phyloP scores from a whole-genome alignment of 92 coral and sea anemone genomes.

The Bergia puertoricense region DNA sequence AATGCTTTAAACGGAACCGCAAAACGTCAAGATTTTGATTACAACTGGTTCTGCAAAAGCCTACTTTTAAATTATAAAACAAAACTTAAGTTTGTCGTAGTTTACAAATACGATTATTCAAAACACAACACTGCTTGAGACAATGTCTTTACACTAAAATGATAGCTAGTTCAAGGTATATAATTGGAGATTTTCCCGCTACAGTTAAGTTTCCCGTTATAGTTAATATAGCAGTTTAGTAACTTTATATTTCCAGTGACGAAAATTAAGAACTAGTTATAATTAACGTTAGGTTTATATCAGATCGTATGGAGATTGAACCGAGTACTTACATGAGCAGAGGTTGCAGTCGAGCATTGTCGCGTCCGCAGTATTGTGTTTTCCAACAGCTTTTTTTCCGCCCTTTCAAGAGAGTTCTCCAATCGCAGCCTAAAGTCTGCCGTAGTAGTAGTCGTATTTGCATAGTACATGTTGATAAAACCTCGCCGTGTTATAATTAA shows the following conservation, averaged over 20 bases:
- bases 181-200: not conserved
- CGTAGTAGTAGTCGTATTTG: slow-evolving; percentile 1
- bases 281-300: not conserved
- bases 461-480: slow-evolving; percentile 7
- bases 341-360: not conserved
- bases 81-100: too few species aligned
- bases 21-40: too few species aligned
- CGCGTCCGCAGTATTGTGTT: slow-evolving; percentile 7
- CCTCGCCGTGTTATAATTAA: not conserved
- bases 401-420: not conserved
- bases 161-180: too few species aligned
- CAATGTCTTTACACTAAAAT: too few species aligned
- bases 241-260: not conserved
- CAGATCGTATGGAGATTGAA: too few species aligned
- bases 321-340: not conserved
- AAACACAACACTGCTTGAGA: too few species aligned
- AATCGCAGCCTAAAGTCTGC: not conserved
- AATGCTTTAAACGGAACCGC: too few species aligned
- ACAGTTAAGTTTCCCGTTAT: not conserved
- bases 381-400: slow-evolving; percentile 4
- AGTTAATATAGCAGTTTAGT: not conserved
- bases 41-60: too few species aligned
- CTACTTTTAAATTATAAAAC: too few species aligned
- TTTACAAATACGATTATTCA: too few species aligned
- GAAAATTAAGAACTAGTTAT: not conserved